These are phyloP conservation scores for Nipponia nippon DNA, from an alignment of 2,113 vertebrate genomes.

Conservation along the genomic window DNA sequence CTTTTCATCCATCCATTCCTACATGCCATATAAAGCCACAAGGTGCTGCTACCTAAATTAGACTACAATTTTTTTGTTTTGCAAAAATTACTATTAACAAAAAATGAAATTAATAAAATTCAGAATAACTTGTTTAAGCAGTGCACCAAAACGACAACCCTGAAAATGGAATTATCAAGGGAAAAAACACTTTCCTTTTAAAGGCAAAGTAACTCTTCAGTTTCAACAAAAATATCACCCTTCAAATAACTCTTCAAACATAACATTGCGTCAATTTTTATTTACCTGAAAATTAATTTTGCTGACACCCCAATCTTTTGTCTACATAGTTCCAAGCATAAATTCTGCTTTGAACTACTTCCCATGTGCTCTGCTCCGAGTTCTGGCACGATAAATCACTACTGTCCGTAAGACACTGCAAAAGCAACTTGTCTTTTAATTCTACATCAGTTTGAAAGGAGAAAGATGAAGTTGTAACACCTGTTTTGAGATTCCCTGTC, in stretches of 20 bases:
- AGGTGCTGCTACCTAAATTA: not conserved
- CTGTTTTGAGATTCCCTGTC: not conserved
- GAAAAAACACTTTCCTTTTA: not conserved
- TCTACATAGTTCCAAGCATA: not conserved
- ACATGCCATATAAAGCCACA: not conserved
- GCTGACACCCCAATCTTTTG: not conserved
- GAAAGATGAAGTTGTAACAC: not conserved
- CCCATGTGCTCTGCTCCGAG: not conserved
- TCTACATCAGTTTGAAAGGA: not conserved
- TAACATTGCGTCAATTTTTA: not conserved
- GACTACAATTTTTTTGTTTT: not conserved
- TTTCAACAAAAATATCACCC: not conserved
- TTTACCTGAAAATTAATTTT: not conserved
- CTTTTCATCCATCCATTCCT: not conserved
- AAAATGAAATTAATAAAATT: not conserved
- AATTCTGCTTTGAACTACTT: not conserved
- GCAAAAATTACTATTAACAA: not conserved
- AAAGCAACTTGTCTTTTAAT: not conserved
- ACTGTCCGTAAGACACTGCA: not conserved
- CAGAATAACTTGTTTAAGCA: not conserved
- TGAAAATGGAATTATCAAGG: not conserved
- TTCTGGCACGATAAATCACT: not conserved
- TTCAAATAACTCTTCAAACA: not conserved
- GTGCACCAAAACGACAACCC: not conserved
- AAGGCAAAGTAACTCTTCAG: not conserved